Conservation (phyloP, 2,888 invertebrate genomes). For the Hyposoter didymator region DNA sequence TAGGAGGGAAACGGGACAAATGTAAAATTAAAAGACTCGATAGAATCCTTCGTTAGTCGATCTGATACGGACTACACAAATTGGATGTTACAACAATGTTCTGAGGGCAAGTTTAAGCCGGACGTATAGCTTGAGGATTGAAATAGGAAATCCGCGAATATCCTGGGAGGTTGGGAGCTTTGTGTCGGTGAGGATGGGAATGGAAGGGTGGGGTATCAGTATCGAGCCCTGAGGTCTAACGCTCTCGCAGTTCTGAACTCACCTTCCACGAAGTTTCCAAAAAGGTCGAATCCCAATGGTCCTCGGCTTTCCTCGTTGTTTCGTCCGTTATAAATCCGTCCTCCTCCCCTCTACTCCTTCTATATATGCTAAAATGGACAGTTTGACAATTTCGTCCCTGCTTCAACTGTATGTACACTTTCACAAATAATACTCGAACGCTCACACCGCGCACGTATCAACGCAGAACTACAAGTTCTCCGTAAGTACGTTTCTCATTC, state of each 20-base stretch:
- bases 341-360: neutral
- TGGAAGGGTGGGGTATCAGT: constrained; percentile 27
- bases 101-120: constrained; percentile 47
- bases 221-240: constrained; percentile 35
- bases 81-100: constrained; percentile 47
- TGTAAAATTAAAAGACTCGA: neutral
- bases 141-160: constrained; percentile 48
- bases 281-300: constrained; percentile 65
- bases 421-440: constrained; percentile 19
- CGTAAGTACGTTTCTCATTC: constrained; percentile 21
- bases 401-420: constrained; percentile 38
- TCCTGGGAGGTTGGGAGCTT: constrained; percentile 31
- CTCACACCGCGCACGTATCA: neutral
- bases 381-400: constrained; percentile 60
- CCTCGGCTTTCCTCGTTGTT: constrained; percentile 55
- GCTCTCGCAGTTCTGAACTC: constrained; percentile 49
- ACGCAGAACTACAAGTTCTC: constrained; percentile 28
- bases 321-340: constrained; percentile 45
- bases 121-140: constrained; percentile 38
- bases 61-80: constrained; percentile 17
- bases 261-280: constrained; percentile 61
- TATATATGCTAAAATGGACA: constrained; percentile 31
- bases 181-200: constrained; percentile 21
- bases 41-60: constrained; percentile 5
- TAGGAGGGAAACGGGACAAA: neutral